A percentile compares a stretch with the other conserved stretches of the same genome.
Conservation (phyloP, 2,113 vertebrate genomes). For the Acanthisitta chloris region DNA sequence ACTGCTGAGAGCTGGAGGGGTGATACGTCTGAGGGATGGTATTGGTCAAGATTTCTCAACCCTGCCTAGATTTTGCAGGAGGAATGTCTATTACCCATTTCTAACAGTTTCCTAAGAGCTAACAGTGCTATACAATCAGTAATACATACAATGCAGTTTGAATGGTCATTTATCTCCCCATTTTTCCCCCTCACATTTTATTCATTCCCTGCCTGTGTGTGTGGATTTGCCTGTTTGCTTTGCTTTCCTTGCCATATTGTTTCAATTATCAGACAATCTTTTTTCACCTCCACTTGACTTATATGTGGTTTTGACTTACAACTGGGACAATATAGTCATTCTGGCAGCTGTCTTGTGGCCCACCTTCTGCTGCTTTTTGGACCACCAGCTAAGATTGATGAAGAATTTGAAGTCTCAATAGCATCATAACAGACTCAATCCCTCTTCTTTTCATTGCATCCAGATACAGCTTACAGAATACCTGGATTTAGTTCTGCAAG, state of each 20-base stretch:
- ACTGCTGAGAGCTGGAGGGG: background rate
- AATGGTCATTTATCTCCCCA: background rate
- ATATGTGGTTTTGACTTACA: background rate
- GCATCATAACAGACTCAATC: background rate
- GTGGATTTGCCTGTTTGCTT: constrained; percentile 13
- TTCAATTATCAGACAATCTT: constrained; percentile 29
- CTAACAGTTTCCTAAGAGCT: background rate
- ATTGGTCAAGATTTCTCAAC: background rate
- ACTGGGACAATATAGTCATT: background rate
- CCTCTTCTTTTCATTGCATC: background rate
- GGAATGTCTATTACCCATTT: background rate
- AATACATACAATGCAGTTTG: background rate
- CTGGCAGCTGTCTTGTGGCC: background rate
- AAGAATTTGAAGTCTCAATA: background rate
- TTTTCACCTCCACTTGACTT: constrained; percentile 29
- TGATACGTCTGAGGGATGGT: background rate
- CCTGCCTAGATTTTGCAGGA: background rate
- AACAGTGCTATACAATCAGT: background rate
- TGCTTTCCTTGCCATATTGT: background rate
- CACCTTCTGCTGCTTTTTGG: constrained; percentile 25
- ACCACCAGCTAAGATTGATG: constrained; percentile 12
- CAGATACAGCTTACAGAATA: background rate
- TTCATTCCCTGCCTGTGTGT: background rate
- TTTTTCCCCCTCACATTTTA: background rate
- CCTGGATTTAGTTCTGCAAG: background rate